Percentiles rank a stretch among this genome's conserved stretches.
Evolutionary conservation across 1,140 invertebrate species (phyloP).

Genomic region (Leptinotarsa defecta): DNA sequence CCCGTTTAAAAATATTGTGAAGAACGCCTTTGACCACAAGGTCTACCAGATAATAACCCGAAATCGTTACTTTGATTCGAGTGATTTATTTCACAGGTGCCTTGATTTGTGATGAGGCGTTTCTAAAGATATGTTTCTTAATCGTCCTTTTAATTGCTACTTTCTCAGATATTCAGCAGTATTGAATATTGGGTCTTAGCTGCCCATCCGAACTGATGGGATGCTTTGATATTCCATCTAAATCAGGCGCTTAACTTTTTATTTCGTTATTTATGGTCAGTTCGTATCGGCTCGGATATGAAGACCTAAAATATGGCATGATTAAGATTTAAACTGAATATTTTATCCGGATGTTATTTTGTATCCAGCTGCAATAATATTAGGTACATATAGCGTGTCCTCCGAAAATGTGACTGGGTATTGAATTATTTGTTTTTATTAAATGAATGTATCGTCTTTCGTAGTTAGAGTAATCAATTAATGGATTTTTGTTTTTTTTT

Average conservation of each 20-base stretch:
- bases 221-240: conserved; percentile 35
- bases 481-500: no score
- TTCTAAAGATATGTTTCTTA: conserved; percentile 47
- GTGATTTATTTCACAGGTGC: conserved; percentile 46
- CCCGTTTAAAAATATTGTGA: not conserved
- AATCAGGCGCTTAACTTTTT: conserved; percentile 36
- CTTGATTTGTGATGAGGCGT: conserved; percentile 51
- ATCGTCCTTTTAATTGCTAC: conserved; percentile 48
- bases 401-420: no score
- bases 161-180: conserved; percentile 43
- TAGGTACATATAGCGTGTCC: no score
- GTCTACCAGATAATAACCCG: conserved; percentile 40
- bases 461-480: no score
- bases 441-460: no score
- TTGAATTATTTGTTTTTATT: no score
- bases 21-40: conserved; percentile 21
- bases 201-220: conserved; percentile 28
- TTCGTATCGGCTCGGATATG: not conserved
- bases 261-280: conserved; percentile 10
- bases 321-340: not conserved
- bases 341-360: no score
- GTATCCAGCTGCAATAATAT: no score
- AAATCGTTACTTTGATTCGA: conserved; percentile 37
- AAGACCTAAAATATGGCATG: not conserved
- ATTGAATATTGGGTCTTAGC: conserved; percentile 31